These are phyloP conservation scores for Drosophila takahashii DNA, from an alignment of 1,140 invertebrate species.

Conservation along the genomic window DNA sequence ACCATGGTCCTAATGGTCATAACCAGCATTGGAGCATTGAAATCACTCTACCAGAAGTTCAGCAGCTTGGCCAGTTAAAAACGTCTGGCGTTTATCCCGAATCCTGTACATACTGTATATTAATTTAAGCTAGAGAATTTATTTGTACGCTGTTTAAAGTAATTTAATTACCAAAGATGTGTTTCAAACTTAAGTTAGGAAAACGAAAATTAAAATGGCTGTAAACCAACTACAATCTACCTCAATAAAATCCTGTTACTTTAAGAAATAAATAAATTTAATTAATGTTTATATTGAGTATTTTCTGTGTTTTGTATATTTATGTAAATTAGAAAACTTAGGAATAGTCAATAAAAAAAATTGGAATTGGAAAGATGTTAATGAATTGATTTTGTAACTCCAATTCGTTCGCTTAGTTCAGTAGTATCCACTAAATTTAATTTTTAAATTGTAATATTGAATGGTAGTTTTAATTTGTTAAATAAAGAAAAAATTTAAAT, in stretches of 20 bases:
- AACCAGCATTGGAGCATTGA: conserved; percentile 66
- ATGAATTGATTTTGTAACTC: no score
- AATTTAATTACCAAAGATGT: not conserved
- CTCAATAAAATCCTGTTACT: not conserved
- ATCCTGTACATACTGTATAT: not conserved
- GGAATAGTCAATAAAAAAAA: no score
- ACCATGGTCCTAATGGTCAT: conserved; percentile 64
- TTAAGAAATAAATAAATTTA: not conserved
- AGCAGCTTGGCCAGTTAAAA: conserved; percentile 36
- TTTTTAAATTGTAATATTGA: no score
- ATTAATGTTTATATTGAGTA: no score
- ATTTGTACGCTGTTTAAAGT: not conserved
- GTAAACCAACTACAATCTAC: not conserved
- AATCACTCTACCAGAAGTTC: conserved; percentile 63
- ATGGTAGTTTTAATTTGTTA: no score
- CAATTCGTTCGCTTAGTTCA: no score
- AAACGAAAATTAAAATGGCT: not conserved
- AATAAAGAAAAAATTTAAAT: no score
- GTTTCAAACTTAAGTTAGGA: not conserved
- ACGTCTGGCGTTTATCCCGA: not conserved
- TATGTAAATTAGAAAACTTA: no score
- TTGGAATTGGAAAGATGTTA: no score
- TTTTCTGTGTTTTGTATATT: not conserved
- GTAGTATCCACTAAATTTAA: no score
- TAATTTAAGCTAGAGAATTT: not conserved